Conservation (phyloP, 2,888 invertebrate species). For the Papilio demoleus region DNA sequence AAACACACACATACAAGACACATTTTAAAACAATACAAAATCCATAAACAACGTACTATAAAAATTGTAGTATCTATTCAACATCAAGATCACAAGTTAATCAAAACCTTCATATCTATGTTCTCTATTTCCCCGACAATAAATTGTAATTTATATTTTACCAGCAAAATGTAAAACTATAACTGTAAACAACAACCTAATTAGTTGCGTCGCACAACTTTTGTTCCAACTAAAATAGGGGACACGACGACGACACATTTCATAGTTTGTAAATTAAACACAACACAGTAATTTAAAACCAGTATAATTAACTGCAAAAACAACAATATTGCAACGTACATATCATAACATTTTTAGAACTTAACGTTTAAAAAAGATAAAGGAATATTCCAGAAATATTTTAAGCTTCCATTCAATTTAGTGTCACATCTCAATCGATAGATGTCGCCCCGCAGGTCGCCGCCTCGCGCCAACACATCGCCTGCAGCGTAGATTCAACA, state of each 20-base stretch:
- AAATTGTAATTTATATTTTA: background rate
- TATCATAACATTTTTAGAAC: background rate
- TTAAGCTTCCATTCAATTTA: background rate
- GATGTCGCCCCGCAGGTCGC: background rate
- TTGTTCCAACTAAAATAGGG: background rate
- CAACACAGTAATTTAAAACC: background rate
- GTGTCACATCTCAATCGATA: background rate
- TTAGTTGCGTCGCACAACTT: constrained; percentile 1
- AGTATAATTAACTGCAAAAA: background rate
- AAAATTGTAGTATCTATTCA: too few species aligned
- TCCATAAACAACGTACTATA: too few species aligned
- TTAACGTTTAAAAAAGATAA: background rate
- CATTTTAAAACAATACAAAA: background rate
- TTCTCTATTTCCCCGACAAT: background rate
- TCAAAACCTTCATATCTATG: too few species aligned
- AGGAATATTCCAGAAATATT: constrained; percentile 1
- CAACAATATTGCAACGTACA: background rate
- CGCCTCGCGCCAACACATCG: constrained; percentile 7
- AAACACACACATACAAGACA: background rate
- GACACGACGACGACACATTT: background rate
- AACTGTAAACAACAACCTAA: constrained; percentile 1
- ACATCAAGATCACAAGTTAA: too few species aligned
- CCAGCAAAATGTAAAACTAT: background rate
- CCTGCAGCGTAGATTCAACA: constrained; percentile 16
- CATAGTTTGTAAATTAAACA: background rate